Base-by-base conservation (phyloP, 2,797 vertebrate species). In the Sebastiscus tertius region DNA sequence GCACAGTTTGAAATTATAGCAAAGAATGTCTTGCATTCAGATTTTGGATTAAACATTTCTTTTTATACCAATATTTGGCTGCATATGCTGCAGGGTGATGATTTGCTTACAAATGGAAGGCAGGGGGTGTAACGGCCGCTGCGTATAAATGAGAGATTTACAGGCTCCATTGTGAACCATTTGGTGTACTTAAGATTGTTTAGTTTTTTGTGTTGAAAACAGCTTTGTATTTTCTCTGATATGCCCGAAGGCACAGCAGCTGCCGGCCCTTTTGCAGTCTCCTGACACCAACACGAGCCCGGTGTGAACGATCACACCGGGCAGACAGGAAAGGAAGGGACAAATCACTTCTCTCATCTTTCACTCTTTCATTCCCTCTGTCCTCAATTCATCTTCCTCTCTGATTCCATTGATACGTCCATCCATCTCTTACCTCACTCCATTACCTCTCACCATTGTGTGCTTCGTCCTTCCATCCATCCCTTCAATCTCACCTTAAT, bases 351-450 rank as follows among this genome's bases (percentile, higher is more conserved):
- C 72, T 66, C 31, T 86, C 87, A 81, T 92, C 82, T 74, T 87
- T 90, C 81, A 84, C 72, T 87, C 88, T 72, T 90, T 85, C 75
- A 72, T 75, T 83, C 64, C 18, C 63, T 26, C 74, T 83, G 52
- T 87, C 85, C 68, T 82, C 63, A 61, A 88, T 92, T 81, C 75
- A 85, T 93, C 88, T 88, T 87, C 67, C 83, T 75, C 80, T 88
- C 91, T 77, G 72, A 79, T 88, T 84, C 74, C 84, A 89, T 89
- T 88, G 89, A 87, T 90, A 69, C 80, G 63, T 58, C 77, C 86
- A 94, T 93, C 87, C 85, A 89, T 94, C 91, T 93, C 81, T 55
- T 68, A 76, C 71, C 85, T 83, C 88, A 91, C 75, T 89, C 90
- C 92, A 93, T 94, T 91, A 94, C 83, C 85, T 86, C 81, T 83